Conservation (phyloP, 2,113 vertebrate genomes). For the Pseudolaguvia tuberculata region DNA sequence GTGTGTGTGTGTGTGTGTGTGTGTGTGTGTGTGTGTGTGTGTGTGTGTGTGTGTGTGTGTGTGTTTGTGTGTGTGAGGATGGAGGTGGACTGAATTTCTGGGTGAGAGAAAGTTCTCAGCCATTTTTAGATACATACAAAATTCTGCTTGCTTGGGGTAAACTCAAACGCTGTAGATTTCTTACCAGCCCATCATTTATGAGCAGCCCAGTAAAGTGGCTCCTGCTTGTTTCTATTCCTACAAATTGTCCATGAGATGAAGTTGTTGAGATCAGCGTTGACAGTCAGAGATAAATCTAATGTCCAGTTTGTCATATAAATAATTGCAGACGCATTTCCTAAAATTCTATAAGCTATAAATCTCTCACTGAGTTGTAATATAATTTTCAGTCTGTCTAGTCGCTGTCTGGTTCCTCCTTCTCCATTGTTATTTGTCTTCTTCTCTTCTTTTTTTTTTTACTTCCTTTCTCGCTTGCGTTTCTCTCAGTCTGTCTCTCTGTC, state of each 20-base stretch:
- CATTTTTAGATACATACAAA: neutral
- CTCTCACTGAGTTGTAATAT: neutral
- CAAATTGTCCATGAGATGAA: neutral
- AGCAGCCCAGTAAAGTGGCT: neutral
- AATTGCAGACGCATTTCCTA: neutral
- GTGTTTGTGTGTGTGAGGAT: no score
- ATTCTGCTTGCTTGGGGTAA: neutral
- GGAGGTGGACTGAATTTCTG: no score
- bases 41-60: no score
- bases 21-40: no score
- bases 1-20: no score
- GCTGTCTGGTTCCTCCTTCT: neutral
- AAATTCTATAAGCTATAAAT: neutral
- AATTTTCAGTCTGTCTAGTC: no score
- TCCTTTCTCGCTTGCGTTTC: neutral
- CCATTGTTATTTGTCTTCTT: neutral
- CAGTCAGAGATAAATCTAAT: neutral
- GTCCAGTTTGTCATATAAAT: constrained; percentile 1
- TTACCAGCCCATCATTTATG: neutral
- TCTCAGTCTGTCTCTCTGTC: neutral
- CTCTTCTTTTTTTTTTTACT: neutral
- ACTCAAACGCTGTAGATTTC: neutral
- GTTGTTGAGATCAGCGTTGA: neutral
- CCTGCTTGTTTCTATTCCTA: neutral
- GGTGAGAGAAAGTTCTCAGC: constrained; percentile 4